Evolutionary conservation across 1,140 invertebrate genomes (phyloP).

Genomic region (Homarus americanus): DNA sequence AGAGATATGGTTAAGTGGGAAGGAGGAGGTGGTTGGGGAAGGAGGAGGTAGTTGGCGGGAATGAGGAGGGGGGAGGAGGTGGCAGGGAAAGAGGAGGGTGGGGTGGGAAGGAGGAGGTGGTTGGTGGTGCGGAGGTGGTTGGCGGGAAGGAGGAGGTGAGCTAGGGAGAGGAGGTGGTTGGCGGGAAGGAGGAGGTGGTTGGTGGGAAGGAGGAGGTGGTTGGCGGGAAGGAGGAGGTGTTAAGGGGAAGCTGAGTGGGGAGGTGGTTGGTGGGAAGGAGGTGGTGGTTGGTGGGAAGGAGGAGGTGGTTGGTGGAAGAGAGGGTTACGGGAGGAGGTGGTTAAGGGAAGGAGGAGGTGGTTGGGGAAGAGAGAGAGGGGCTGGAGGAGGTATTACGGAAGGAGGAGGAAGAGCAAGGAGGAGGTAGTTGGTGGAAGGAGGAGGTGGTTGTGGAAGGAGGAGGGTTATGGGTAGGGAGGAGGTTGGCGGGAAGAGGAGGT

Average conservation of each 20-base stretch:
- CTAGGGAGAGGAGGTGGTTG: background rate
- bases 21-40: no score
- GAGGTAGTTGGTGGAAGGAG: background rate
- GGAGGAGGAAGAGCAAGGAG: no score
- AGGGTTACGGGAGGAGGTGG: background rate
- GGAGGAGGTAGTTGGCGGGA: background rate
- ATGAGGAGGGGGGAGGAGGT: background rate
- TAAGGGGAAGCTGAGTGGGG: background rate
- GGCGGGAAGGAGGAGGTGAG: background rate
- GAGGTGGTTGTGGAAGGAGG: background rate
- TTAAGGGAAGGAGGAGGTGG: background rate
- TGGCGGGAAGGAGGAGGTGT: background rate
- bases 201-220: background rate
- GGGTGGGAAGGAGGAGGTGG: no score
- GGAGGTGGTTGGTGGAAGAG: background rate
- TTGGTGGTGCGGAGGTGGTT: no score
- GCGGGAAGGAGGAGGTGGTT: background rate
- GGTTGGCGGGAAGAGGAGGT: background rate
- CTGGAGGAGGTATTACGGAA: no score
- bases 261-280: background rate
- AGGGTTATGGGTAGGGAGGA: no score
- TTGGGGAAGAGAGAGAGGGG: background rate
- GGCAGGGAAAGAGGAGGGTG: no score
- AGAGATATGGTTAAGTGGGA: background rate
- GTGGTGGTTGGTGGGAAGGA: background rate